Percentiles rank a stretch among this genome's conserved stretches.
phyloP scores from a whole-genome alignment of 2,797 vertebrate species.

The Alfaro cultratus region DNA sequence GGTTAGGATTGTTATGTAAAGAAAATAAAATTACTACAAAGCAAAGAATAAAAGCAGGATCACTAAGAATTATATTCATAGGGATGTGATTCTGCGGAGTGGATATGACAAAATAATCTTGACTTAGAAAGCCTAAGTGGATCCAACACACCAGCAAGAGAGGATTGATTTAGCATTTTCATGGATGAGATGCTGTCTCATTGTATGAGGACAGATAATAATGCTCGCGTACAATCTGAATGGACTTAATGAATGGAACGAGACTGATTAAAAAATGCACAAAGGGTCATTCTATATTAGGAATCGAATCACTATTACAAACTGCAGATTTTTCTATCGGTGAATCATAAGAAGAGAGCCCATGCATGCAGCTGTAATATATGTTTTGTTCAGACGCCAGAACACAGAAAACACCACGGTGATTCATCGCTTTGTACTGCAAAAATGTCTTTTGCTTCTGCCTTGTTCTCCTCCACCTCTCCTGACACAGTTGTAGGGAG shows the following conservation, averaged over 20 bases:
- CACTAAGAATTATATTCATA: constrained; percentile 47
- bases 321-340: constrained; percentile 35
- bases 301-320: constrained; percentile 46
- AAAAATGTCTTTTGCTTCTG: constrained; percentile 51
- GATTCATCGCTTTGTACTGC: constrained; percentile 69
- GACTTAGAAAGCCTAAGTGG: constrained; percentile 24
- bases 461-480: constrained; percentile 40
- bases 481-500: constrained; percentile 68
- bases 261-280: constrained; percentile 56
- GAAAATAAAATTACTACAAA: constrained; percentile 3
- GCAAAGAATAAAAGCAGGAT: constrained; percentile 3
- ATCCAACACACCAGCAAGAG: constrained; percentile 40
- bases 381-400: constrained; percentile 61
- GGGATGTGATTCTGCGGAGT: constrained; percentile 24
- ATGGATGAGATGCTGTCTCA: constrained; percentile 56
- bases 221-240: constrained; percentile 46
- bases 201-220: constrained; percentile 59
- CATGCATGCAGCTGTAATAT: constrained; percentile 56
- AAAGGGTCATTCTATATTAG: constrained; percentile 45
- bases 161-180: constrained; percentile 38
- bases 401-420: constrained; percentile 58
- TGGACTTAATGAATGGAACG: constrained; percentile 53
- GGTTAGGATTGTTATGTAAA: background rate
- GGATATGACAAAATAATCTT: constrained; percentile 45
- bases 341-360: constrained; percentile 39